Evolutionary conservation across 2,797 vertebrate species (phyloP).

Genomic region (Protonibea diacanthus): DNA sequence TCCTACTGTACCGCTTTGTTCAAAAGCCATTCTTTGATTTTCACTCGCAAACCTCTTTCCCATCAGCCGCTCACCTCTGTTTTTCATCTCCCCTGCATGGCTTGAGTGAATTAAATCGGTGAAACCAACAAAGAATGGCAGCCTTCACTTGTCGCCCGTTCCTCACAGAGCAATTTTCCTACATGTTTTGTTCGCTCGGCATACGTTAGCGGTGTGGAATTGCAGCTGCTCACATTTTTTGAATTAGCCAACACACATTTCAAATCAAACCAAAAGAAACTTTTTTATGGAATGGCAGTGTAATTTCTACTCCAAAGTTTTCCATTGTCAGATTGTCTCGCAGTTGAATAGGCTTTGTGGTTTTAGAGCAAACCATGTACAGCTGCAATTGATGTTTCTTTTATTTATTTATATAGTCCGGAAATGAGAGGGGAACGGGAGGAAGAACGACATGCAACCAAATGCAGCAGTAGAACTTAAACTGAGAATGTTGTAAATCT

Average conservation of each 20-base stretch:
- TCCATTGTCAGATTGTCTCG: background rate
- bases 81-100: constrained; percentile 1
- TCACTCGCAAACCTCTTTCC: background rate
- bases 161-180: background rate
- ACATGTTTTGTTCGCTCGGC: background rate
- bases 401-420: background rate
- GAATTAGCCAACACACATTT: background rate
- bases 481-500: background rate
- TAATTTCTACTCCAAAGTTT: background rate
- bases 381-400: background rate
- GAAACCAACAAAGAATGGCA: background rate
- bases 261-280: background rate
- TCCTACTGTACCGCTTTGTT: background rate
- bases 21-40: background rate
- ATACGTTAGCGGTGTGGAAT: background rate
- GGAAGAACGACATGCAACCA: background rate
- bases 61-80: background rate
- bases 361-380: background rate
- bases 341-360: background rate
- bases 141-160: background rate
- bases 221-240: background rate
- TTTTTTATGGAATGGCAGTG: background rate
- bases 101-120: constrained; percentile 9
- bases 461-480: background rate
- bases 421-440: background rate